Conservation (phyloP, 2,797 vertebrate genomes). For the Sebastes oblongus region DNA sequence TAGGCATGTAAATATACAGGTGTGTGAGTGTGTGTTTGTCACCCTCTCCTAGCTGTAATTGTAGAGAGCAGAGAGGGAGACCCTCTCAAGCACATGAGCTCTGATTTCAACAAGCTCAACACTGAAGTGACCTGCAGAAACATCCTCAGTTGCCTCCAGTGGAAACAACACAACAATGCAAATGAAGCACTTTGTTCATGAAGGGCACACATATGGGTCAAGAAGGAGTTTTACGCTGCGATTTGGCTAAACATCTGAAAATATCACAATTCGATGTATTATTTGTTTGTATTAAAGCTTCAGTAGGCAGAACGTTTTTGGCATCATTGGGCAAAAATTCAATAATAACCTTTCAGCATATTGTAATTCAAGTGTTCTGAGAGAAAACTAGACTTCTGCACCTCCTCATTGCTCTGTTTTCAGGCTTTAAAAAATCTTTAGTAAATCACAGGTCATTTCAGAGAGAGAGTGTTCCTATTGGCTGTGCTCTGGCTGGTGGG, state of each 20-base stretch:
- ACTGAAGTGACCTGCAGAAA: constrained; percentile 15
- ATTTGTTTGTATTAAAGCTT: background rate
- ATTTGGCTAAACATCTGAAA: background rate
- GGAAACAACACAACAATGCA: constrained; percentile 21
- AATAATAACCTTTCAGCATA: too few relatives aligned
- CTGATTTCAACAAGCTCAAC: constrained; percentile 24
- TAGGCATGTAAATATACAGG: background rate
- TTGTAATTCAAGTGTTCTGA: too few relatives aligned
- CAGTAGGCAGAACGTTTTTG: too few relatives aligned
- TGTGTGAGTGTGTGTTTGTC: background rate
- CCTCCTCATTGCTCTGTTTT: too few relatives aligned
- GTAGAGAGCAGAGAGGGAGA: background rate
- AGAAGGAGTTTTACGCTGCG: background rate
- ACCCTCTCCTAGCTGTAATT: constrained; percentile 22
- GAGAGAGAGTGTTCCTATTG: too few relatives aligned
- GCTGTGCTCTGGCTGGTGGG: too few relatives aligned
- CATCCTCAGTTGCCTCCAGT: background rate
- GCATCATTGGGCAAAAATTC: too few relatives aligned
- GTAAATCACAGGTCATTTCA: too few relatives aligned
- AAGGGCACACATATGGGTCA: constrained; percentile 7
- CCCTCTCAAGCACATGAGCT: constrained; percentile 6
- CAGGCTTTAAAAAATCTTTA: too few relatives aligned
- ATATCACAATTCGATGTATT: background rate
- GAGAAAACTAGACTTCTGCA: too few relatives aligned
- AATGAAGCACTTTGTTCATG: constrained; percentile 22